phyloP scores from a whole-genome alignment of 2,888 invertebrate genomes.

The Venusia cambrica region DNA sequence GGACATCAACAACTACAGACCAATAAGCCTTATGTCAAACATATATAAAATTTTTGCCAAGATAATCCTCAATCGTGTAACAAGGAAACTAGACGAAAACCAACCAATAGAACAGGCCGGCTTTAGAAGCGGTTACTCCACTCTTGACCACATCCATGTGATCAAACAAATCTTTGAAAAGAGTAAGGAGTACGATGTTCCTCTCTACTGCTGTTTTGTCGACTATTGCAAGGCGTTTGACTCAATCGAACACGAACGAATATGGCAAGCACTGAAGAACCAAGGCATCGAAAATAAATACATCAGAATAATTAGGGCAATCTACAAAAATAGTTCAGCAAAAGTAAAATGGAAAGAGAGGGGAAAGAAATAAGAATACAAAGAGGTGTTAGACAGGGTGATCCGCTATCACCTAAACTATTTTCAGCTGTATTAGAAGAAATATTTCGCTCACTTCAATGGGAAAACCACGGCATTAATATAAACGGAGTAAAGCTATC shows the following conservation, averaged over 20 bases:
- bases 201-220: constrained; percentile 21
- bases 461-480: too few relatives aligned
- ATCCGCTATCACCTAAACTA: background rate
- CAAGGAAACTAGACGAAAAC: background rate
- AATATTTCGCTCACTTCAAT: too few relatives aligned
- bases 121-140: background rate
- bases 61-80: too few relatives aligned
- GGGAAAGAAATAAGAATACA: background rate
- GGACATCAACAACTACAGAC: background rate
- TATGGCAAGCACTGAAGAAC: background rate
- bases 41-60: background rate
- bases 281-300: background rate
- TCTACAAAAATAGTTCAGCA: too few relatives aligned
- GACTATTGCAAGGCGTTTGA: constrained; percentile 26
- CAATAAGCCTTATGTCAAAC: background rate
- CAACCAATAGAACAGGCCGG: background rate
- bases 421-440: background rate
- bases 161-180: constrained; percentile 19
- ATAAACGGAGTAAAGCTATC: too few relatives aligned
- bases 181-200: constrained; percentile 12
- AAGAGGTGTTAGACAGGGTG: background rate
- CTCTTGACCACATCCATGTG: constrained; percentile 7
- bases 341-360: too few relatives aligned
- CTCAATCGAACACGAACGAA: constrained; percentile 16
- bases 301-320: too few relatives aligned